phyloP scores from a whole-genome alignment of 92 coral and sea anemone species.

The Pocillopora grandis region DNA sequence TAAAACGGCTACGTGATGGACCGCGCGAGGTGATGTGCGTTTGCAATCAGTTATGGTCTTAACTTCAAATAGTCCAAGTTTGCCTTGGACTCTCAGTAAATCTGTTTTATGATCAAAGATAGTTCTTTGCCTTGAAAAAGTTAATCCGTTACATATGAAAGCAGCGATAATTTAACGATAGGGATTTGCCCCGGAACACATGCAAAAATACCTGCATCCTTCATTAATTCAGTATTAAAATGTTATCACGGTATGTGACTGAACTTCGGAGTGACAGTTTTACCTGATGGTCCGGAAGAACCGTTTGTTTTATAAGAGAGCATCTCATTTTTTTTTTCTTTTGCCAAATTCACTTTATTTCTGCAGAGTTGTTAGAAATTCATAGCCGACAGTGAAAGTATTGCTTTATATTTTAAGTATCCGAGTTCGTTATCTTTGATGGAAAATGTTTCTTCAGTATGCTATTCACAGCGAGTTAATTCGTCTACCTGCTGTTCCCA shows the following conservation, averaged over 20 bases:
- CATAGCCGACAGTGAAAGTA: no score
- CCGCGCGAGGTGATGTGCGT: background rate
- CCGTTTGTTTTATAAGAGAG: background rate
- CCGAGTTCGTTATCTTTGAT: no score
- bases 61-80: background rate
- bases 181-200: background rate
- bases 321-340: background rate
- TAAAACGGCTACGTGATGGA: background rate
- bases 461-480: no score
- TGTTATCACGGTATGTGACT: slow-evolving; percentile 7
- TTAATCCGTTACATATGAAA: slow-evolving; percentile 5
- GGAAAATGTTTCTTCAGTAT: no score
- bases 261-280: slow-evolving; percentile 6
- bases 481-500: no score
- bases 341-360: background rate
- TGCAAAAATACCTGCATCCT: background rate
- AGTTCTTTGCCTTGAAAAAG: background rate
- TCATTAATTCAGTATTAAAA: slow-evolving; percentile 19
- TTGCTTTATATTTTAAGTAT: no score
- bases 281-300: background rate
- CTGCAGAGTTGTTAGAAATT: background rate
- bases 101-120: background rate
- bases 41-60: no score
- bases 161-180: background rate
- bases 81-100: background rate